Evolutionary conservation across 2,113 vertebrate genomes (phyloP).

Genomic region (Centropus unirufus): DNA sequence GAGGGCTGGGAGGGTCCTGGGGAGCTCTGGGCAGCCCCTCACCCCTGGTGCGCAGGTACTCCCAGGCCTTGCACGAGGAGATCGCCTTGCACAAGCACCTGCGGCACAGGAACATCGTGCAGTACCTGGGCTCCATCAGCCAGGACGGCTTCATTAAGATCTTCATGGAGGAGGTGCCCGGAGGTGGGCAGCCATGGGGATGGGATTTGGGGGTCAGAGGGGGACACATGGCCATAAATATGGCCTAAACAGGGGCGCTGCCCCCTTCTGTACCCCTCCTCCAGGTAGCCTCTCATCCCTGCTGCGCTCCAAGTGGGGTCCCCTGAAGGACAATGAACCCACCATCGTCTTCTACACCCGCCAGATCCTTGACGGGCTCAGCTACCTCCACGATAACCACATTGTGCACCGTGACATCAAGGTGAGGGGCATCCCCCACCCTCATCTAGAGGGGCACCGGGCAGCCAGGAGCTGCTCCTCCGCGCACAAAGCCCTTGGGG

Average conservation of each 20-base stretch:
- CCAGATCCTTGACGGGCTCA: constrained; percentile 89
- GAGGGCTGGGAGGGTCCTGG: rapidly evolving
- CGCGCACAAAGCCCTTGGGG: neutral
- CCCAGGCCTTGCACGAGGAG: constrained; percentile 92
- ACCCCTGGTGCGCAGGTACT: constrained; percentile 73
- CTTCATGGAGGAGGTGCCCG: constrained; percentile 96
- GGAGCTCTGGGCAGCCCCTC: neutral
- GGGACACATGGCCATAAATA: neutral
- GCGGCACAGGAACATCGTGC: constrained; percentile 92
- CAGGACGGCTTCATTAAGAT: constrained; percentile 92
- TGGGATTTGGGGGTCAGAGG: too few relatives aligned
- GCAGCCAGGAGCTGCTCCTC: neutral
- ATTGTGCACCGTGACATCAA: constrained; percentile 95
- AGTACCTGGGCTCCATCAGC: constrained; percentile 90
- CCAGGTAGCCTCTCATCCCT: constrained; percentile 91
- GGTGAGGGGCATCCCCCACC: constrained; percentile 60
- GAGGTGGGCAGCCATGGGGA: constrained; percentile 75
- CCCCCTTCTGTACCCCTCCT: neutral
- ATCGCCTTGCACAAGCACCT: constrained; percentile 90
- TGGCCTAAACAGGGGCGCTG: neutral
- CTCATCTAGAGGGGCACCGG: rapidly evolving
- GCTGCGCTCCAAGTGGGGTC: constrained; percentile 91
- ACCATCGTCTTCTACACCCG: constrained; percentile 92
- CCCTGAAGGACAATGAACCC: constrained; percentile 91
- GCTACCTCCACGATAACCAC: constrained; percentile 91